Base-by-base conservation (phyloP, 2,113 vertebrate genomes). In the Eleginops maclovinus region DNA sequence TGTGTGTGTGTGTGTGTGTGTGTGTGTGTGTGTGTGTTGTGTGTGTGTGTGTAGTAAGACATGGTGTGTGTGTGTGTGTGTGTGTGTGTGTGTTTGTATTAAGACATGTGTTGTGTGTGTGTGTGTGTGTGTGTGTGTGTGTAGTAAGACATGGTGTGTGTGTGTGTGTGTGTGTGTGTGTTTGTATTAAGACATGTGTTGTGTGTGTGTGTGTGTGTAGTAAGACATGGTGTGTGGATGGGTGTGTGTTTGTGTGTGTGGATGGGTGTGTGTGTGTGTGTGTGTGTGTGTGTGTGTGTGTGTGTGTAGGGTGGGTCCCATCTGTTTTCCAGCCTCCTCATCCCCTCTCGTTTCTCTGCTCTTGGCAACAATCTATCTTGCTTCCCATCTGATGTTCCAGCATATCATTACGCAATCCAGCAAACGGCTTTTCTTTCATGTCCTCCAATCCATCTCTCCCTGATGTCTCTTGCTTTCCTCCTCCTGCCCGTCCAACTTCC, bases 301-400 rank as follows among this genome's bases (percentile, higher is more conserved):
- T 82, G 41, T 72, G 47, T 61, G 75, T 13, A 64, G 47, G 50
- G 75, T 10, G 65, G 22, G 71, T 70, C 81, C 85, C 77, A 76
- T 90, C 84, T 87, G 86, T 82, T 85, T 87, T 82, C 40, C 69
- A 75, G 62, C 75, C 72, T 64, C 80, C 75, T 58, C 70, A 47
- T 75, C 62, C 72, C 77, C 63, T 69, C 36, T 12, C 3, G 41
- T n/a, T 36, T 76, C 0, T 49, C 72, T 73, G 73, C 74, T 80
- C 64, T 83, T 73, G 82, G 77, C 77, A 51, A 49, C 10, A 17
- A 63, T 88, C 53, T n/a, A 19, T 79, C 82, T 79, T 72, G 65
- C 16, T 54, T 72, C n/a, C 77, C 77, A 78, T 78, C 72, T 86
- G 72, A 86, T 60, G 75, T 22, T 41, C 36, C 67, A 60, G 22